These are phyloP conservation scores for Halcyon chelicuti DNA, from an alignment of 2,797 vertebrate genomes.

Conservation along the genomic window DNA sequence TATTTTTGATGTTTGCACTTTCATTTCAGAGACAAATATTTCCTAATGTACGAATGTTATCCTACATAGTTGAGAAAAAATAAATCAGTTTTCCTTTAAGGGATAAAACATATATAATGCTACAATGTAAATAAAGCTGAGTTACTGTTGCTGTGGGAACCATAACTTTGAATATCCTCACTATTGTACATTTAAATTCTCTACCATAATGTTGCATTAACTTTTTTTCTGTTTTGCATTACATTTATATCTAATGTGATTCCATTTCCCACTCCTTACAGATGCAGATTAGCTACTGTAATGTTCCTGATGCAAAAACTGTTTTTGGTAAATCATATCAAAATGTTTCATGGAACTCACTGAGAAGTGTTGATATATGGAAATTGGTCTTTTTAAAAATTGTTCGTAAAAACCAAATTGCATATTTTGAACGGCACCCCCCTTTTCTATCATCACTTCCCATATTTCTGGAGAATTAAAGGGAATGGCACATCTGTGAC, in stretches of 20 bases:
- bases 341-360: conserved; percentile 79
- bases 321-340: conserved; percentile 83
- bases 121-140: conserved; percentile 16
- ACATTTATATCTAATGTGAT: conserved; percentile 79
- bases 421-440: conserved; percentile 54
- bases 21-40: background rate
- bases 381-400: conserved; percentile 79
- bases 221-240: conserved; percentile 69
- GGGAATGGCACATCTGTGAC: conserved; percentile 40
- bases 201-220: conserved; percentile 72
- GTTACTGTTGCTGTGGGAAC: conserved; percentile 68
- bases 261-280: conserved; percentile 78
- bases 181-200: conserved; percentile 71
- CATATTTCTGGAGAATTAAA: conserved; percentile 67
- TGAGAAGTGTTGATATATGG: conserved; percentile 79
- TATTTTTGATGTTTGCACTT: background rate
- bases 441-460: conserved; percentile 63
- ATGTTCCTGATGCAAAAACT: conserved; percentile 75
- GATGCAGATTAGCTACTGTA: conserved; percentile 79
- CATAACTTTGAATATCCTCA: conserved; percentile 57
- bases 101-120: conserved; percentile 36
- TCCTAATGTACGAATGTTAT: background rate
- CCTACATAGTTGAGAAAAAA: background rate
- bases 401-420: conserved; percentile 75
- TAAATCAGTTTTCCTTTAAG: conserved; percentile 40